phyloP scores from a whole-genome alignment of 2,113 vertebrate genomes.

The Mystacornis crossleyi region DNA sequence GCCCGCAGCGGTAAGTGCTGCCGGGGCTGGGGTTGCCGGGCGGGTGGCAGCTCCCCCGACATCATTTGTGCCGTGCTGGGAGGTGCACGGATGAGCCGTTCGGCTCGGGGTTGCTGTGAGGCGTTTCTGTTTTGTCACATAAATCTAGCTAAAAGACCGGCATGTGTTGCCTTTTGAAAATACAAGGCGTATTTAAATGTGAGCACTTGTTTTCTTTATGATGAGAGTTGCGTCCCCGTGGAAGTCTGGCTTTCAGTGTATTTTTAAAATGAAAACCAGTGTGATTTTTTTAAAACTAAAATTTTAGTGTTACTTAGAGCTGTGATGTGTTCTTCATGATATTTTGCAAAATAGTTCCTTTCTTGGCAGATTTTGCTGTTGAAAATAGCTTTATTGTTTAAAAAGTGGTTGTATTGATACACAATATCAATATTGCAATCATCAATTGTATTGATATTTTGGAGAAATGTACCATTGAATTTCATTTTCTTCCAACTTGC shows the following conservation, averaged over 20 bases:
- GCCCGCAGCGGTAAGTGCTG: constrained; percentile 48
- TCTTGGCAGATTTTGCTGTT: neutral
- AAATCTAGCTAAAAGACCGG: neutral
- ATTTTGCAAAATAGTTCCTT: neutral
- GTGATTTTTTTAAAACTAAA: neutral
- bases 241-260: accelerated
- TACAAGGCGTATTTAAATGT: accelerated
- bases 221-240: accelerated
- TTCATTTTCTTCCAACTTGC: neutral
- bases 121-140: accelerated
- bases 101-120: accelerated
- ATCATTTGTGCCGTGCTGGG: accelerated
- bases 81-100: accelerated
- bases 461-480: neutral
- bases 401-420: neutral
- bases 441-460: neutral
- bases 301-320: neutral
- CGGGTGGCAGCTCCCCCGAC: accelerated
- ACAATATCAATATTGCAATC: accelerated
- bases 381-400: neutral
- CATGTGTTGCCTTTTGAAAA: neutral
- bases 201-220: accelerated
- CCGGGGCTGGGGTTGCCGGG: too few species aligned
- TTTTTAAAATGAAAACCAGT: neutral
- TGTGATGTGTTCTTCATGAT: neutral